These are phyloP conservation scores for Jacana jacana DNA, from an alignment of 2,113 vertebrate genomes.

Conservation along the genomic window DNA sequence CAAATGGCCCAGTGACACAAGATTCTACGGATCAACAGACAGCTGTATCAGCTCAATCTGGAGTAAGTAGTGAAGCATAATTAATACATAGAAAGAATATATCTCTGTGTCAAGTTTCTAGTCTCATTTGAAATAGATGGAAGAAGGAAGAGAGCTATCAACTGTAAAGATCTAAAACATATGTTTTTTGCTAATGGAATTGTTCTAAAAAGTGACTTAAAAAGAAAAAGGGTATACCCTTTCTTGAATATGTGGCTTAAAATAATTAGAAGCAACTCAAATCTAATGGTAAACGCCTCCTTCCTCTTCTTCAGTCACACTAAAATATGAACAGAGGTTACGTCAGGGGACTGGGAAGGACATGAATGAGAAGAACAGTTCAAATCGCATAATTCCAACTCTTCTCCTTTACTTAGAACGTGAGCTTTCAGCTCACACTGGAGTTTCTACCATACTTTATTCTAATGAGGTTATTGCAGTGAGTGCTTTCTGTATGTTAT, in stretches of 20 bases:
- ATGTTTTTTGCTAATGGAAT: background rate
- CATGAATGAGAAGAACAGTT: background rate
- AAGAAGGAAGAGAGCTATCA: background rate
- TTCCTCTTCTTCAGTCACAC: background rate
- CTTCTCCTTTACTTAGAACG: background rate
- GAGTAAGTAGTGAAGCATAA: slow-evolving; percentile 60
- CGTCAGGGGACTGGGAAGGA: background rate
- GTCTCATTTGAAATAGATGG: background rate
- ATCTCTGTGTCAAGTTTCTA: background rate
- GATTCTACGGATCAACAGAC: slow-evolving; percentile 54
- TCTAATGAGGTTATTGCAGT: background rate
- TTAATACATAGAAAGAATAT: background rate
- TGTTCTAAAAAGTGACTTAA: background rate
- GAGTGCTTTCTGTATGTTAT: background rate
- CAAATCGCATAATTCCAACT: background rate
- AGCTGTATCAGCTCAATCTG: slow-evolving; percentile 38
- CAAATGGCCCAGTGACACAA: slow-evolving; percentile 75
- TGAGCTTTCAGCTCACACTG: background rate
- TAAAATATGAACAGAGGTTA: background rate
- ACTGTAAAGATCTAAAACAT: background rate
- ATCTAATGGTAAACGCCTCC: background rate
- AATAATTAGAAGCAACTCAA: background rate
- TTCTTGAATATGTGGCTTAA: background rate
- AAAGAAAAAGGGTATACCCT: background rate
- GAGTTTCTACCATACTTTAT: background rate